Percentiles rank a stretch among this genome's conserved stretches.
These are phyloP conservation scores for Eulemur macaco DNA, from an alignment of 2,113 vertebrate genomes.

Conservation along the genomic window DNA sequence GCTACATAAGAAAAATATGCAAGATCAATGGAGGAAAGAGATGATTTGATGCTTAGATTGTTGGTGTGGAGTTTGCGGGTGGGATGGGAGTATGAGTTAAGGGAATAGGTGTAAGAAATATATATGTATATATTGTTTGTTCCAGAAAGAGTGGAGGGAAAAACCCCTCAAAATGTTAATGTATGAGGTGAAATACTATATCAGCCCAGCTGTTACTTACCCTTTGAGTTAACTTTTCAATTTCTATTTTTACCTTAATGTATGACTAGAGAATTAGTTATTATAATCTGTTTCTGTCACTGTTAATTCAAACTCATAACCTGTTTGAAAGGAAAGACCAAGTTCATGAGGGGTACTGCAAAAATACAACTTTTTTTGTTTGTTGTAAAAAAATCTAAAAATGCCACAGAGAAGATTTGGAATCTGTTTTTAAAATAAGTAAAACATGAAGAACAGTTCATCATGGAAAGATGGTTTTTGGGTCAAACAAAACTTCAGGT, in stretches of 20 bases:
- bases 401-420: background rate
- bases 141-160: background rate
- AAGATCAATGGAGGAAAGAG: conserved; percentile 8
- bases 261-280: background rate
- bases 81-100: background rate
- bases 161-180: background rate
- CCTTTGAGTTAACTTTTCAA: conserved; percentile 9
- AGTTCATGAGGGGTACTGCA: background rate
- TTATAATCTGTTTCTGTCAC: background rate
- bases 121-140: background rate
- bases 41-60: background rate
- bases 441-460: conserved; percentile 7
- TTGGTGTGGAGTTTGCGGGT: background rate
- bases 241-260: conserved; percentile 26
- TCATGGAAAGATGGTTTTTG: background rate
- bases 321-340: background rate
- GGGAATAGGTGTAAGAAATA: background rate
- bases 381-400: background rate
- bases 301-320: background rate
- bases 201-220: conserved; percentile 1
- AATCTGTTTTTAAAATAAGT: conserved; percentile 35
- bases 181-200: background rate
- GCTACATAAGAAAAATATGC: background rate
- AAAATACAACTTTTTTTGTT: background rate
- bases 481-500: background rate